Base-by-base conservation (phyloP, 1,140 invertebrate genomes). In the Drosophila santomea region DNA sequence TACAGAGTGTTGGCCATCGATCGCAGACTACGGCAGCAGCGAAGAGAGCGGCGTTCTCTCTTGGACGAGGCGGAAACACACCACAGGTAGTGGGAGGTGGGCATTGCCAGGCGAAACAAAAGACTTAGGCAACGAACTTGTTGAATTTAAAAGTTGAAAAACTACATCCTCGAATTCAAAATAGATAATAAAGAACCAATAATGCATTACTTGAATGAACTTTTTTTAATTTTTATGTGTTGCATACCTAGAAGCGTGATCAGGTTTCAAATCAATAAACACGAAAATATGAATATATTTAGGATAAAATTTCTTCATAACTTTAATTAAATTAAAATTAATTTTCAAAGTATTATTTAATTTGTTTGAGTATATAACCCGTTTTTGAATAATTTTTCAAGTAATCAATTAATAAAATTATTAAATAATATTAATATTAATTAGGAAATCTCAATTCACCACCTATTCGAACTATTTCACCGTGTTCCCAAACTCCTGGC, bases 51-150 rank as follows among this genome's bases (percentile, higher is more conserved):
- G 4, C 0, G 12, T 1, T 11, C 50, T 58, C 74, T 74, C 68
- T 78, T 78, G 32, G 12, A 0, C 20, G 12, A 4, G 3, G 2
- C 8, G 17, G 39, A 39, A 36, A 39, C 45, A 35, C 63, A 71
- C 50, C 58, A 57, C 52, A 25, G 35, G 36, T 57, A 35, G 67
- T 39, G n/a, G 32, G 15, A 28, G 11, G 23, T 38, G 38, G 38
- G 83, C 67, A 58, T 83, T 83, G 72, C 63, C 81, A 80, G 64
- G 17, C 43, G 39, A 61, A 69, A 47, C 15, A 7, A 80, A 88
- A 80, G 68, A 88, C 79, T 83, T 64, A 62, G 47, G 63, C 59
- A 82, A 80, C 72, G 39, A 88, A 89, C 79, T 80, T 83, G 57
- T 66, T 56, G 54, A 4, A 48, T 47, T 50, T 38, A 20, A 12